A percentile compares a stretch with the other conserved stretches of the same genome.
Evolutionary conservation across 2,113 vertebrate genomes (phyloP).

Genomic region (Chionis minor): DNA sequence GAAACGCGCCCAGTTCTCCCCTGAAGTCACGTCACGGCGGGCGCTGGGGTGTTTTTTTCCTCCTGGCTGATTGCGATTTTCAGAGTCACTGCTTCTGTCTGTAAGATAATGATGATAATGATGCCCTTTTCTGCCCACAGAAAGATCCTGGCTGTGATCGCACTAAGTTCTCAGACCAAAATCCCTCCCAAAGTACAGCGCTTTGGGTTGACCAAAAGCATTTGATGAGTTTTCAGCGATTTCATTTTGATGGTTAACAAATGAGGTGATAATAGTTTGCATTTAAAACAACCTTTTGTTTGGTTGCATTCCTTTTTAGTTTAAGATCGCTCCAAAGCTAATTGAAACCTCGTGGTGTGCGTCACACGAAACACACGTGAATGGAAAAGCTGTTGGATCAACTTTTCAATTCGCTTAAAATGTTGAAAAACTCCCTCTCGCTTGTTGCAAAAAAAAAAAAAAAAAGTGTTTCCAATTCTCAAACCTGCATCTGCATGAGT

Average conservation of each 20-base stretch:
- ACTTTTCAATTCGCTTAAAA: background rate
- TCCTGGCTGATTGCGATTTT: background rate
- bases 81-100: background rate
- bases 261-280: rapidly evolving
- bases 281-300: background rate
- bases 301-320: background rate
- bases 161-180: background rate
- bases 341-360: background rate
- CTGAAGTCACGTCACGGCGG: background rate
- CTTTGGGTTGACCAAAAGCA: background rate
- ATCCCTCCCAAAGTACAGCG: background rate
- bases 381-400: background rate
- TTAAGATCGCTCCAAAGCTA: background rate
- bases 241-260: background rate
- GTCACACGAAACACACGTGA: background rate
- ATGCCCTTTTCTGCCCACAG: background rate
- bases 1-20: background rate
- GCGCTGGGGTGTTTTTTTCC: background rate
- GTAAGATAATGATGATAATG: background rate
- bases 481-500: background rate
- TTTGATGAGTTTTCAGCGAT: rapidly evolving
- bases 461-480: background rate
- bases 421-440: background rate
- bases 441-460: background rate
- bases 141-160: background rate